Evolutionary conservation across 2,113 vertebrate species (phyloP).

Genomic region (Pseudorectes ferrugineus): DNA sequence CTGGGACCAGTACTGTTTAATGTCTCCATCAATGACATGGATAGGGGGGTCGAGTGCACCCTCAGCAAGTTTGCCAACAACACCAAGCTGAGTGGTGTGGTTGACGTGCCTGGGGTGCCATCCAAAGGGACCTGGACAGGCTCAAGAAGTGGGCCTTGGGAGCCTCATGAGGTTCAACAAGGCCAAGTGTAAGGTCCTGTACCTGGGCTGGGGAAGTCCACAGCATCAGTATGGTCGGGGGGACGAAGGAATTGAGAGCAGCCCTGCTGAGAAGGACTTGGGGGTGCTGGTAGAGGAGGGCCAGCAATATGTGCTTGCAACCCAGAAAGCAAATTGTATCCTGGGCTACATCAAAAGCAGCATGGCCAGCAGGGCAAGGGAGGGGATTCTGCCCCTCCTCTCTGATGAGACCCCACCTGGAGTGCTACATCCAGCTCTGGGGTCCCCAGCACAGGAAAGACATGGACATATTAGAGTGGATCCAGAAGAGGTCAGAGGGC

Average conservation of each 20-base stretch:
- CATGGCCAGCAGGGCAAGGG: fast-evolving
- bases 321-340: neutral
- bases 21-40: neutral
- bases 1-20: neutral
- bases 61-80: neutral
- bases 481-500: neutral
- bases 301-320: neutral
- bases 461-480: neutral
- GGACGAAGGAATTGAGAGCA: neutral
- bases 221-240: neutral
- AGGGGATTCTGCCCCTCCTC: neutral
- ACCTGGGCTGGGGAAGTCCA: neutral
- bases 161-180: neutral
- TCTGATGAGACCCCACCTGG: neutral
- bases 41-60: fast-evolving
- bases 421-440: neutral
- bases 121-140: neutral
- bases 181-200: neutral
- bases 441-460: neutral
- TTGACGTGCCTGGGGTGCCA: neutral
- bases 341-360: neutral
- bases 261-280: neutral
- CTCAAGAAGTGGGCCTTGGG: neutral
- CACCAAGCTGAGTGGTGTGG: neutral
- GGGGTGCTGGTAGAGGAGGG: neutral